Evolutionary conservation across 1,140 invertebrate species (phyloP).

Genomic region (Hylaeus anthracinus): DNA sequence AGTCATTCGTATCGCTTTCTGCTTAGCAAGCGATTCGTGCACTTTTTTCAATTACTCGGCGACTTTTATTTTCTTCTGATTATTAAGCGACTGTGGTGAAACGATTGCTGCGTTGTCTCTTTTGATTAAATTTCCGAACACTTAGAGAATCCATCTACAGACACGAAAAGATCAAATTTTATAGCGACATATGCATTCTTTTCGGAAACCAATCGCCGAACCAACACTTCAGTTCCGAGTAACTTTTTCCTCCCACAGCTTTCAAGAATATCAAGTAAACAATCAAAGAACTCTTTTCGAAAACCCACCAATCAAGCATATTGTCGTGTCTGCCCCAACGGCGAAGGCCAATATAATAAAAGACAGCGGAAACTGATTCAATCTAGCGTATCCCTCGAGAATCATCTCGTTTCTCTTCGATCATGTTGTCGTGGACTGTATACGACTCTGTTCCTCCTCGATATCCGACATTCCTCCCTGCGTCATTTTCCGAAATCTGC

Average conservation of each 20-base stretch:
- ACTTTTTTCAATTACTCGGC: background rate
- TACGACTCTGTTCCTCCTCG: slow-evolving; percentile 12
- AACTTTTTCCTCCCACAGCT: background rate
- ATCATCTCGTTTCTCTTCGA: slow-evolving; percentile 38
- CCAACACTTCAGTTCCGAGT: too few relatives aligned
- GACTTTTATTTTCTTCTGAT: background rate
- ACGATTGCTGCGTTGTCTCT: too few relatives aligned
- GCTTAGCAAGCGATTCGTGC: background rate
- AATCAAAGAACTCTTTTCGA: background rate
- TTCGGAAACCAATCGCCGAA: too few relatives aligned
- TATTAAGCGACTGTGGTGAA: too few relatives aligned
- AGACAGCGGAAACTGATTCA: slow-evolving; percentile 50
- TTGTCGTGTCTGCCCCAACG: slow-evolving; percentile 7
- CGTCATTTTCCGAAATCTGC: slow-evolving; percentile 33
- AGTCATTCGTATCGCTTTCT: background rate
- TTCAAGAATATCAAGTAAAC: background rate
- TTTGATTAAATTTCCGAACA: too few relatives aligned
- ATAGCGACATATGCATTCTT: too few relatives aligned
- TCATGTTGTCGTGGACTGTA: slow-evolving; percentile 48
- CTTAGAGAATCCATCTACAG: too few relatives aligned
- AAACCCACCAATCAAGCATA: slow-evolving; percentile 38
- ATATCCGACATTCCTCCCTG: slow-evolving; percentile 19
- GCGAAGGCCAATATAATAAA: slow-evolving; percentile 32
- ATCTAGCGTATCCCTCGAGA: slow-evolving; percentile 21
- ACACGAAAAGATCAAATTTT: too few relatives aligned